Percentiles rank a stretch among this genome's conserved stretches.
These are phyloP conservation scores for Eurypyga helias DNA, from an alignment of 2,113 vertebrate species.

Conservation along the genomic window DNA sequence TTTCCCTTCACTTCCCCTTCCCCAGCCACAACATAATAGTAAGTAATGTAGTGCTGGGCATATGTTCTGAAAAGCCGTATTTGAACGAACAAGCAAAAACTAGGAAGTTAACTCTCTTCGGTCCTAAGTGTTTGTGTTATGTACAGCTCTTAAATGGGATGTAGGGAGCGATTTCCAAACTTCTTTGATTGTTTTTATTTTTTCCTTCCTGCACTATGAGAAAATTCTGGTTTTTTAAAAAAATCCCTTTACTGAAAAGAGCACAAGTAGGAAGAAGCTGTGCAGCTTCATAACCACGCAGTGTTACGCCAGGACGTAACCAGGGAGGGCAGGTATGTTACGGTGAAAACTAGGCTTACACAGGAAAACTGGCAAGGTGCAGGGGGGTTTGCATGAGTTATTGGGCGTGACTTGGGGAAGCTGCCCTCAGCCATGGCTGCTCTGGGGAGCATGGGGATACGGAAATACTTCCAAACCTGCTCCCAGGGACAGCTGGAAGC, in stretches of 20 bases:
- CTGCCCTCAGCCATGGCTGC: accelerated
- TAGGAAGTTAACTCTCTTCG: not conserved
- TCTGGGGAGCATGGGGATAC: not conserved
- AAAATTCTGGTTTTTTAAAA: not conserved
- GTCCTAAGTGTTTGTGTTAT: not conserved
- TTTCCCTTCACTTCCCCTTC: not conserved
- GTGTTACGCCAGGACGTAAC: not conserved
- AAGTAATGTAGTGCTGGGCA: not conserved
- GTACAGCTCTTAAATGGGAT: not conserved
- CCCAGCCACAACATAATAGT: not conserved
- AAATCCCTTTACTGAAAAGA: not conserved
- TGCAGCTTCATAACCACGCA: accelerated
- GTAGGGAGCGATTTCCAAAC: not conserved
- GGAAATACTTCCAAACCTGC: not conserved
- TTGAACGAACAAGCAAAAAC: not conserved
- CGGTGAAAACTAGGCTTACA: accelerated
- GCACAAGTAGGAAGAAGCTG: not conserved
- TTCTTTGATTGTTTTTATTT: not conserved
- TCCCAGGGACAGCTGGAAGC: too few species aligned
- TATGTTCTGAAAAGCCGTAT: accelerated
- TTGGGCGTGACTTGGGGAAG: not conserved
- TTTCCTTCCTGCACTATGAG: not conserved
- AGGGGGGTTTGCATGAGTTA: not conserved
- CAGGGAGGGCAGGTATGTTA: not conserved
- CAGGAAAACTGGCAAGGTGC: not conserved